Evolutionary conservation across 1,140 invertebrate genomes (phyloP).

Genomic region (Cryptotermes secundus): DNA sequence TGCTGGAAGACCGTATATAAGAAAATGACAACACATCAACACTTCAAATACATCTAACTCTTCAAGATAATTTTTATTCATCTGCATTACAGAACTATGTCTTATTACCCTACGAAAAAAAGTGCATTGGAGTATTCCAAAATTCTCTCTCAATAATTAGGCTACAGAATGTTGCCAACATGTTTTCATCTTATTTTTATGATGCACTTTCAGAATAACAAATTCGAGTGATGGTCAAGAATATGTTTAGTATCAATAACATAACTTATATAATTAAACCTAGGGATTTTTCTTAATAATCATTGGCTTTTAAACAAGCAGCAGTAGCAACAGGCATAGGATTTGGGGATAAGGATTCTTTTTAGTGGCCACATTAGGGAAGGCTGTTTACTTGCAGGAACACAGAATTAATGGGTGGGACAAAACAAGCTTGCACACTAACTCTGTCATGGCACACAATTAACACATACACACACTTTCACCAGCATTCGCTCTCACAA

Average conservation of each 20-base stretch:
- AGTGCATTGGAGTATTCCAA: slow-evolving; percentile 21
- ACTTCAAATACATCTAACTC: slow-evolving; percentile 24
- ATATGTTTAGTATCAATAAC: slow-evolving; percentile 20
- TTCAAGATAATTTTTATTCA: slow-evolving; percentile 34
- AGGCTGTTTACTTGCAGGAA: neutral
- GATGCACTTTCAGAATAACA: slow-evolving; percentile 23
- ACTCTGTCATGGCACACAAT: slow-evolving; percentile 35
- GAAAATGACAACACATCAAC: neutral
- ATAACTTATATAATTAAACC: slow-evolving; percentile 15
- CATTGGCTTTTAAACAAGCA: slow-evolving; percentile 22
- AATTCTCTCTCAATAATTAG: slow-evolving; percentile 28
- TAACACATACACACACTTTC: neutral
- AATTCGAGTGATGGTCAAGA: slow-evolving; percentile 24
- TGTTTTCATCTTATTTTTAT: neutral
- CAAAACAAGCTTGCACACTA: slow-evolving; percentile 28
- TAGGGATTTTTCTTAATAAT: slow-evolving; percentile 18
- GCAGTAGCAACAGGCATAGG: slow-evolving; percentile 26
- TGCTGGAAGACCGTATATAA: neutral
- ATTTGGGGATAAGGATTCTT: neutral
- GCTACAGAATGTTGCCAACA: slow-evolving; percentile 33
- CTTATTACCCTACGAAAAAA: slow-evolving; percentile 28
- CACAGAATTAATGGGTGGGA: slow-evolving; percentile 20
- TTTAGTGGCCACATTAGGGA: neutral
- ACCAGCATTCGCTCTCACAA: neutral
- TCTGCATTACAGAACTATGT: slow-evolving; percentile 33